Percentiles rank a stretch among this genome's conserved stretches.
These are phyloP conservation scores for Iguana delicatissima DNA, from an alignment of 2,797 vertebrate species.

Conservation along the genomic window DNA sequence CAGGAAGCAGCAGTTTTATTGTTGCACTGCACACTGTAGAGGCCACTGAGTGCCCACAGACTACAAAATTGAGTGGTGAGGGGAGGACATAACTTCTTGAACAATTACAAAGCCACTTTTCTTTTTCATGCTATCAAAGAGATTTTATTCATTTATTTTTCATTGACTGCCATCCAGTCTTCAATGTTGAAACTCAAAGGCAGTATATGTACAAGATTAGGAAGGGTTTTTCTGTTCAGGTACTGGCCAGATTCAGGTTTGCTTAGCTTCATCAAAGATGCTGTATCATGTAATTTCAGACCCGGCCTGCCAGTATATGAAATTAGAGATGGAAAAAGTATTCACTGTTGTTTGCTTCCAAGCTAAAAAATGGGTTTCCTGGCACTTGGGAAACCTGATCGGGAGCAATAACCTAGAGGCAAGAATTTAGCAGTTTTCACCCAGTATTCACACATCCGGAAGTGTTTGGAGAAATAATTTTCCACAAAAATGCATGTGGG, in stretches of 20 bases:
- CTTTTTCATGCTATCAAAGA: neutral
- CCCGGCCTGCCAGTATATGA: neutral
- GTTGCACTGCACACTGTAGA: neutral
- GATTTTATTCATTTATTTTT: neutral
- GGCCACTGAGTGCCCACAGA: neutral
- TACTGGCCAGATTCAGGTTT: neutral
- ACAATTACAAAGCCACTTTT: neutral
- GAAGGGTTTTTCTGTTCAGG: neutral
- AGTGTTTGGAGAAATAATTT: too few relatives aligned
- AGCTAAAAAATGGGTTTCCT: too few relatives aligned
- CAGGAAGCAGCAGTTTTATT: neutral
- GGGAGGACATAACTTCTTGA: too few relatives aligned
- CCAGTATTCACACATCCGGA: too few relatives aligned
- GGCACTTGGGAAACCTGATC: too few relatives aligned
- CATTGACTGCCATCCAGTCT: too few relatives aligned
- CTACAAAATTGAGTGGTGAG: neutral
- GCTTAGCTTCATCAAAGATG: neutral
- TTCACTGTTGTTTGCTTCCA: too few relatives aligned
- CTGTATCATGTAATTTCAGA: neutral
- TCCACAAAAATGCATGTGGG: too few relatives aligned
- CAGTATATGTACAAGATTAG: neutral
- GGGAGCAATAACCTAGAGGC: too few relatives aligned
- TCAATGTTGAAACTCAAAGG: neutral
- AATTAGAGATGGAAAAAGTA: neutral
- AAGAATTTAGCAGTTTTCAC: too few relatives aligned